Percentiles rank a stretch among this genome's conserved stretches.
Evolutionary conservation across 2,113 vertebrate genomes (phyloP).

Genomic region (Meleagris gallopavo): DNA sequence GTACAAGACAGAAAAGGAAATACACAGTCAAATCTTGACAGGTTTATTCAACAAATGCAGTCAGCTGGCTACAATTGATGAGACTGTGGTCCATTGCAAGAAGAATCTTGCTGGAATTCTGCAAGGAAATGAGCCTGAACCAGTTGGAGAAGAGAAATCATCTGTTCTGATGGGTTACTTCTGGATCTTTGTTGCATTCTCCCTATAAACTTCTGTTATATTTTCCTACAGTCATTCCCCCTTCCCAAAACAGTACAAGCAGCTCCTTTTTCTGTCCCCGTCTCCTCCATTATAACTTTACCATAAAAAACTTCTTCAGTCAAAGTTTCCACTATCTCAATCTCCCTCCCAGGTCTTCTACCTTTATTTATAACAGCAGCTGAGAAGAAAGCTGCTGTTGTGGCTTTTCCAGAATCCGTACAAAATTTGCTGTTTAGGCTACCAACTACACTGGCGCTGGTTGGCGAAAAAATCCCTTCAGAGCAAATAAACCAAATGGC

Average conservation of each 20-base stretch:
- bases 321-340: neutral
- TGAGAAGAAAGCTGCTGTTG: neutral
- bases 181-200: neutral
- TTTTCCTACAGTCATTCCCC: neutral
- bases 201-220: neutral
- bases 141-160: neutral
- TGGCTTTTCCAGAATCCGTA: neutral
- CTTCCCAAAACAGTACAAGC: neutral
- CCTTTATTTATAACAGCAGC: neutral
- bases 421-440: neutral
- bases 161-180: neutral
- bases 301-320: neutral
- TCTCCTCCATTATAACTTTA: neutral
- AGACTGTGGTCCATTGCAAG: neutral
- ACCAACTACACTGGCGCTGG: neutral
- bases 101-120: neutral
- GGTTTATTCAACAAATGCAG: neutral
- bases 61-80: neutral
- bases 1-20: neutral
- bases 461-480: neutral
- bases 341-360: neutral
- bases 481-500: neutral
- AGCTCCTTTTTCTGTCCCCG: neutral
- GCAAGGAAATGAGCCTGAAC: neutral
- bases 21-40: neutral